Base-by-base conservation (phyloP, 2,888 invertebrate genomes). In the Lissonota sp. region DNA sequence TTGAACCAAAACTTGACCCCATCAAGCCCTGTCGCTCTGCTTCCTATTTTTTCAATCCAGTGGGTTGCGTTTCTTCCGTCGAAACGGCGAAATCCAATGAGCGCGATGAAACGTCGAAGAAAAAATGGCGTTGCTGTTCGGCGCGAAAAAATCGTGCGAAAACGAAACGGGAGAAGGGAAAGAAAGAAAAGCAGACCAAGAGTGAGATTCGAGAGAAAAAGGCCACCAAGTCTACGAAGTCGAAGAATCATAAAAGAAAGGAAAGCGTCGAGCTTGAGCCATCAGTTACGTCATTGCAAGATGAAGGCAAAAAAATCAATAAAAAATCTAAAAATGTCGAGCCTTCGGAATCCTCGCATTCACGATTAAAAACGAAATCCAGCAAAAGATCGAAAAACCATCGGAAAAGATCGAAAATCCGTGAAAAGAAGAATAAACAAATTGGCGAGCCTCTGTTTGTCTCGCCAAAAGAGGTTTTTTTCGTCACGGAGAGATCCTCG, bases 41-140 rank as follows among this genome's bases (percentile, higher is more conserved):
- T 39, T 39, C 39, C 1, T 12, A 8, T 66, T 12, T 40, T 53
- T 51, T 5, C 10, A 53, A 39, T 14, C 60, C 49, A 79, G 79
- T 79, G 79, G 79, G 79, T 5, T 79, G 79, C 10, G 26, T 44
- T 46, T 37, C 72, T 6, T 74, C 71, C 5, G 67, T 16, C n/a
- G 67, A 62, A 8, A 14, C 74, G 7, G n/a, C 8, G 5, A 16
- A 53, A 7, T 39, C 62, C n/a, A 37, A 53, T 14, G 46, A 46
- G 1, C 5, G n/a, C 10, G 51, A 51, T 7, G 14, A 16, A 5
- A 51, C 16, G 51, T 8, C 58, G 53, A 71, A 53, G 46, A 55
- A 14, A 64, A 83, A 74, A 69, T 67, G 67, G 60, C 71, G 55
- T 39, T 67, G 71, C 44, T 26, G 44, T 8, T 66, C 66, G 6